Base-by-base conservation (phyloP, 2,113 vertebrate genomes). In the Microcebus lehilahytsara region DNA sequence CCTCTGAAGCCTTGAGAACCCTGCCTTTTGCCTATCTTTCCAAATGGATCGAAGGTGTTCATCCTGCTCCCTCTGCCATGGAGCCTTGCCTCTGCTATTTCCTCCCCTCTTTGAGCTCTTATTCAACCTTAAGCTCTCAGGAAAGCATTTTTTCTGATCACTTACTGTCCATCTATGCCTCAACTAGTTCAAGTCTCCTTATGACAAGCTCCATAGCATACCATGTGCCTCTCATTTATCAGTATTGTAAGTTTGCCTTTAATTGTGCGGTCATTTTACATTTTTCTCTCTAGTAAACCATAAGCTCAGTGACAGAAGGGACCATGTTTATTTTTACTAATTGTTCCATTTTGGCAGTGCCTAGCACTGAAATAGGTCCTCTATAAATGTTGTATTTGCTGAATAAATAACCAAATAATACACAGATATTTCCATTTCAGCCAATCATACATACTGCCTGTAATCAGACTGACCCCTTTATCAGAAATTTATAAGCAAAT, bases 291-390 rank as follows among this genome's bases (percentile, higher is more conserved):
- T 80, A 34, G 46, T 72, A 91, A 80, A 49, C 51, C 67, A 51
- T 51, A 77, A 89, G 37, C 16, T 92, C 58, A 22, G 30, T 79
- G 78, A 84, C 56, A 96, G 49, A 56, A 88, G 75, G 40, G 74
- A 72, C 69, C 8, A 0, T 91, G 74, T 84, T 89, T 91, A 80
- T 64, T 93, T 93, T 91, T 89, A 95, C 46, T 75, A 79, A 86
- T 64, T 64, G 74, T 67, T 96, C 75, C 14, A 85, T 42, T 83
- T 91, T 79, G 22, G n/a, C n/a, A 80, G 34, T 91, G 42, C 34
- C 51, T 71, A 40, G 17, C 75, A 80, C 42, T 11, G 7, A 96
- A 91, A 92, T 69, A 66, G 32, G 46, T 87, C 60, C 40, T 93
- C 64, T 71, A 58, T 84, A 84, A 92, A 88, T 58, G 51, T 87